Evolutionary conservation across 2,888 invertebrate species (phyloP).

Genomic region (Ectemnius lituratus): DNA sequence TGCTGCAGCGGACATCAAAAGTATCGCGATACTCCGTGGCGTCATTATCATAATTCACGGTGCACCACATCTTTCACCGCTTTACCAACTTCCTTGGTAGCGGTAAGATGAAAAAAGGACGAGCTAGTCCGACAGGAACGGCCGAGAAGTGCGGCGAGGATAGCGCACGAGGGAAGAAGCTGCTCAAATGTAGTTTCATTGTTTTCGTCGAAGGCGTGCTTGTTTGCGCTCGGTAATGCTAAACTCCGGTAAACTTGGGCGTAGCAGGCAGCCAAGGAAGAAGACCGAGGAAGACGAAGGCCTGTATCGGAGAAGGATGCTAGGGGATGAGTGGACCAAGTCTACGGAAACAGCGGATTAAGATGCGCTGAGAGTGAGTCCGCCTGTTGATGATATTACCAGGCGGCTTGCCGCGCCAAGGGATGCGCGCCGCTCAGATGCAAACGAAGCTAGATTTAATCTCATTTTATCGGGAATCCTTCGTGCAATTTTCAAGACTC

Average conservation of each 20-base stretch:
- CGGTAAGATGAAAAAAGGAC: no score
- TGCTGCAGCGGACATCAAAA: neutral
- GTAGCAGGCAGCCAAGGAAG: conserved; percentile 11
- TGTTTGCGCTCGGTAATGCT: no score
- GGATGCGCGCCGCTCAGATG: conserved; percentile 5
- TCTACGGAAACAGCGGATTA: conserved; percentile 46
- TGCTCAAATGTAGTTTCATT: no score
- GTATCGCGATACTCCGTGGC: neutral
- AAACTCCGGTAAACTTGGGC: no score
- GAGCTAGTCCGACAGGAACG: no score
- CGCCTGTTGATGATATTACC: conserved; percentile 44
- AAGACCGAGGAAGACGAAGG: conserved; percentile 3
- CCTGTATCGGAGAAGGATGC: neutral
- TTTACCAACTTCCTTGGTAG: no score
- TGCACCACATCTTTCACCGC: no score
- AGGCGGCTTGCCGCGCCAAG: conserved; percentile 12
- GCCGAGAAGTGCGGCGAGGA: no score
- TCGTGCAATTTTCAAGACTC: neutral
- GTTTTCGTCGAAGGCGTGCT: no score
- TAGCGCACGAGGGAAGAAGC: no score
- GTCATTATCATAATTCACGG: no score
- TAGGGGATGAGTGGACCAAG: conserved; percentile 15
- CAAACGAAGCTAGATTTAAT: conserved; percentile 20
- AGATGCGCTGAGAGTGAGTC: conserved; percentile 44
- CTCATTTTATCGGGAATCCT: conserved; percentile 21